phyloP scores from a whole-genome alignment of 2,113 vertebrate genomes.

The Melospiza georgiana region DNA sequence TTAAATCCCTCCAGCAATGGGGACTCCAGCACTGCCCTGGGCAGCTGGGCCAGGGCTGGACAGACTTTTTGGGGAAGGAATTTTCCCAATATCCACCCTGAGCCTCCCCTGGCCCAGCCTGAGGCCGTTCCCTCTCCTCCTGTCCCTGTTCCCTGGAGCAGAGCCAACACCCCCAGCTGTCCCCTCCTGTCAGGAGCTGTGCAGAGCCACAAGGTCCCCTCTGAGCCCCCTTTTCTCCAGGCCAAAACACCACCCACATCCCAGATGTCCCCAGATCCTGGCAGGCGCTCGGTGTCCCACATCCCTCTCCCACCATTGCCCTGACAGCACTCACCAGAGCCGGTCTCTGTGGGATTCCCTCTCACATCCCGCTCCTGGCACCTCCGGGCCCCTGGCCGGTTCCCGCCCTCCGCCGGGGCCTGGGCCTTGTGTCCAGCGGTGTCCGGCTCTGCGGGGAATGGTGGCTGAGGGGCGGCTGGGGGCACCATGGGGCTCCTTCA shows the following conservation, averaged over 20 bases:
- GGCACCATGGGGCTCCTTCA: fast-evolving
- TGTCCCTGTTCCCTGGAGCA: too few species aligned
- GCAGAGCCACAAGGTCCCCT: neutral
- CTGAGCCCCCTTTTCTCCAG: neutral
- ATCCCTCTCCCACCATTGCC: fast-evolving
- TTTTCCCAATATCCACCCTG: too few species aligned
- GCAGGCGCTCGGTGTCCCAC: fast-evolving
- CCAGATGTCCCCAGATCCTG: neutral
- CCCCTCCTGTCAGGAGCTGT: neutral
- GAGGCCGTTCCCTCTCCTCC: too few species aligned
- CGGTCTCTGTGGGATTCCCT: neutral
- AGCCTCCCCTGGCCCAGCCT: too few species aligned
- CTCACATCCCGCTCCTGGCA: neutral
- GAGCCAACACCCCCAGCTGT: too few species aligned
- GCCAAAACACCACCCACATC: neutral
- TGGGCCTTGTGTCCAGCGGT: fast-evolving
- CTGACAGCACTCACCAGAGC: neutral
- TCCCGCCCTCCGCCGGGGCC: fast-evolving
- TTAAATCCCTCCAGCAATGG: too few species aligned
- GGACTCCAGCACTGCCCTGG: too few species aligned
- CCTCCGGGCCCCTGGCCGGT: neutral
- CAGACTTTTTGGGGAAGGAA: too few species aligned
- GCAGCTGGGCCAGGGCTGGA: too few species aligned
- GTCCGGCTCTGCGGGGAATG: neutral
- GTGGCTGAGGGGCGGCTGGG: fast-evolving